Evolutionary conservation across 35 echinoderm and acorn worm species (phyloP).

Genomic region (Holothuria glaberrima): DNA sequence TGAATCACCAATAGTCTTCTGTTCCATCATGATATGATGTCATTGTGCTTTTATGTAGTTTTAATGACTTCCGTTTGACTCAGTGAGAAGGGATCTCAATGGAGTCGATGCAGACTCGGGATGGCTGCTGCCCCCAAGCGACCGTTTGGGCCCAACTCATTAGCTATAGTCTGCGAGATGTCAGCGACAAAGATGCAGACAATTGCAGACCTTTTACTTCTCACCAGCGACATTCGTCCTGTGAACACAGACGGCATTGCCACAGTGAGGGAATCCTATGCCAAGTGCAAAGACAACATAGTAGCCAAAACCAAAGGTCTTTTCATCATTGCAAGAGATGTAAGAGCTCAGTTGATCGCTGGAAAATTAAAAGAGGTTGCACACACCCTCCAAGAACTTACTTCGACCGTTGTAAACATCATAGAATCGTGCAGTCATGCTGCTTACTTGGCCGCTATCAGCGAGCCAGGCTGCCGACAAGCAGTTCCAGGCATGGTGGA

Average conservation of each 20-base stretch:
- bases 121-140: constrained; percentile 90
- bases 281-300: constrained; percentile 96
- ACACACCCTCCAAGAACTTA: constrained; percentile 80
- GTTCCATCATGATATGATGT: too few relatives aligned
- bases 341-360: constrained; percentile 76
- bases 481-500: constrained; percentile 95
- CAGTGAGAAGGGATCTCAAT: constrained; percentile 50
- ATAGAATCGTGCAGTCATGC: constrained; percentile 95
- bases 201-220: constrained; percentile 86
- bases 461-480: constrained; percentile 83
- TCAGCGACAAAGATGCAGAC: constrained; percentile 93
- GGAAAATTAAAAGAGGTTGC: constrained; percentile 76
- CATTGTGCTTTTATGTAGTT: constrained; percentile 11
- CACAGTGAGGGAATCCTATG: constrained; percentile 84
- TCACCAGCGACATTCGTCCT: constrained; percentile 92
- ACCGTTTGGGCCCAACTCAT: constrained; percentile 80
- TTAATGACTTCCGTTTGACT: constrained; percentile 24
- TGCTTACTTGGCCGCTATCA: constrained; percentile 93
- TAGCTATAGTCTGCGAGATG: constrained; percentile 87
- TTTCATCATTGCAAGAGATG: constrained; percentile 83
- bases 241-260: constrained; percentile 94
- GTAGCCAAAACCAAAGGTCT: constrained; percentile 96
- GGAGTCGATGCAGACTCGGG: constrained; percentile 51
- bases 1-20: too few relatives aligned
- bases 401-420: constrained; percentile 84